These are phyloP conservation scores for Cheumatopsyche charites DNA, from an alignment of 1,140 invertebrate species.

Conservation along the genomic window DNA sequence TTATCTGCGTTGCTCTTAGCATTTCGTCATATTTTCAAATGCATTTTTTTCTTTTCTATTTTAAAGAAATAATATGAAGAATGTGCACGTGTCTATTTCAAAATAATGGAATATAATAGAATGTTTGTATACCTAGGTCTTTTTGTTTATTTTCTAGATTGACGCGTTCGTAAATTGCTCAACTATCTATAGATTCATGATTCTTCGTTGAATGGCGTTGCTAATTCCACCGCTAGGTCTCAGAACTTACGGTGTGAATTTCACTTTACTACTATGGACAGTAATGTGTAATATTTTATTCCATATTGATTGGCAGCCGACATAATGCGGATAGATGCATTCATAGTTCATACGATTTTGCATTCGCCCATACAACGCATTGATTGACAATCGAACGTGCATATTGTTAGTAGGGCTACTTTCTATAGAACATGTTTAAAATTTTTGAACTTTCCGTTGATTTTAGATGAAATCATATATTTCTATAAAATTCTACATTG, in stretches of 20 bases:
- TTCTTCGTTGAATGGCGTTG: background rate
- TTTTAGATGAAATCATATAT: too few relatives aligned
- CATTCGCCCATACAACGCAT: background rate
- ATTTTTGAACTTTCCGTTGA: too few relatives aligned
- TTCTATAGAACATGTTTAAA: too few relatives aligned
- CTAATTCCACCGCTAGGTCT: background rate
- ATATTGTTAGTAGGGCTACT: too few relatives aligned
- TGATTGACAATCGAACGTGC: constrained; percentile 27
- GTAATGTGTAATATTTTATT: background rate
- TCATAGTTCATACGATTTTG: background rate
- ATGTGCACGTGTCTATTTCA: background rate
- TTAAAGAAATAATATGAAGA: too few relatives aligned
- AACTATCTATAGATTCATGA: too few relatives aligned
- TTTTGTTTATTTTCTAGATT: background rate
- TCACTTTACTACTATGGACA: background rate
- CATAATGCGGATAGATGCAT: constrained; percentile 13
- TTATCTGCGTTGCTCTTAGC: background rate
- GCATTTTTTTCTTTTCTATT: too few relatives aligned
- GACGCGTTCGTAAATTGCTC: too few relatives aligned
- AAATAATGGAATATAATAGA: background rate
- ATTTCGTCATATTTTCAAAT: too few relatives aligned
- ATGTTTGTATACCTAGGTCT: background rate
- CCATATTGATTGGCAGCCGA: constrained; percentile 22
- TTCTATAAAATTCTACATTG: too few relatives aligned
- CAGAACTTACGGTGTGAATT: background rate